Conservation (phyloP, 2,888 invertebrate species). For the Cerastis leucographa region DNA sequence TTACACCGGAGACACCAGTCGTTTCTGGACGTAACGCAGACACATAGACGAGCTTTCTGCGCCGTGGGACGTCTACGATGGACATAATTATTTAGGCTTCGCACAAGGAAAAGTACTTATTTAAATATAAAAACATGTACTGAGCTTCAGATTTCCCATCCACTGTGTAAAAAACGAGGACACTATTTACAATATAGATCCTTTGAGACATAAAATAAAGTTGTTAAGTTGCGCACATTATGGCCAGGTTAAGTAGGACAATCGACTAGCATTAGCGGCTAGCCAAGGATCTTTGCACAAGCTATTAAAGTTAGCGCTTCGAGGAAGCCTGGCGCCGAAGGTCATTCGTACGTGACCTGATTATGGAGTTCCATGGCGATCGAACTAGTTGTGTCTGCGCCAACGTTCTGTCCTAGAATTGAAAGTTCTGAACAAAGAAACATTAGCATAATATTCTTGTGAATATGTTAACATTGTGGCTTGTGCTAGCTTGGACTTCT, state of each 20-base stretch:
- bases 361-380: slow-evolving; percentile 75
- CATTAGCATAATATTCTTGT: slow-evolving; percentile 47
- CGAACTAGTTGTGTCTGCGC: slow-evolving; percentile 67
- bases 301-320: slow-evolving; percentile 66
- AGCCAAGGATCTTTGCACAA: slow-evolving; percentile 53
- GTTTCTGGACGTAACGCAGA: slow-evolving; percentile 69
- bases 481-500: slow-evolving; percentile 20
- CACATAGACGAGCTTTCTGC: slow-evolving; percentile 60
- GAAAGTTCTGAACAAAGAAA: slow-evolving; percentile 69
- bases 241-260: slow-evolving; percentile 52
- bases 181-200: slow-evolving; percentile 4
- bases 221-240: slow-evolving; percentile 32
- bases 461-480: slow-evolving; percentile 24
- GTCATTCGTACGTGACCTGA: slow-evolving; percentile 78
- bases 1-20: slow-evolving; percentile 79
- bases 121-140: slow-evolving; percentile 58
- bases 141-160: slow-evolving; percentile 13
- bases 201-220: slow-evolving; percentile 34
- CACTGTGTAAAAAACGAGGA: slow-evolving; percentile 7
- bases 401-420: slow-evolving; percentile 70
- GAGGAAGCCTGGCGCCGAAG: slow-evolving; percentile 72
- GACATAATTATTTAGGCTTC: slow-evolving; percentile 55
- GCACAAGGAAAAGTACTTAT: slow-evolving; percentile 61
- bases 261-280: slow-evolving; percentile 47
- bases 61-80: slow-evolving; percentile 51